phyloP scores from a whole-genome alignment of 1,140 invertebrate species.

The Lepidurus arcticus region DNA sequence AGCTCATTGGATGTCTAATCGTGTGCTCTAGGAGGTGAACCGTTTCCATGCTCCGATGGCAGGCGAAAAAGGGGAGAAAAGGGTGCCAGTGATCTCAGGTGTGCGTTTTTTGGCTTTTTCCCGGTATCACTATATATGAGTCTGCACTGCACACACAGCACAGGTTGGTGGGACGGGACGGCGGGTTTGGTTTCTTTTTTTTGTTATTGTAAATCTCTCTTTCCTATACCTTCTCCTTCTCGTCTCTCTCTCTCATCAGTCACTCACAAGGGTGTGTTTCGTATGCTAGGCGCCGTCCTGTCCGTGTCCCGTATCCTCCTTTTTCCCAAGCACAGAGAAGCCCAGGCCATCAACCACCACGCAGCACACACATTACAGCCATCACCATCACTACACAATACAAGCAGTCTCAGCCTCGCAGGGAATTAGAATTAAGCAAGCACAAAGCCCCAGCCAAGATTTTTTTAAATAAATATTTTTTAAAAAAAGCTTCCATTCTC shows the following conservation, averaged over 20 bases:
- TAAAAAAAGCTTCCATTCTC: too few species aligned
- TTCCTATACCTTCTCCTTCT: background rate
- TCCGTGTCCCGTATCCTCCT: constrained; percentile 12
- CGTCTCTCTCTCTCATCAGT: constrained; percentile 16
- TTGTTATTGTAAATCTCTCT: background rate
- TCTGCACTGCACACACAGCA: background rate
- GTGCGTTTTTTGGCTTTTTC: background rate
- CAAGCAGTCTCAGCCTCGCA: background rate
- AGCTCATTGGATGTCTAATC: constrained; percentile 2
- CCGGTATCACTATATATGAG: background rate
- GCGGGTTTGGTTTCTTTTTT: background rate
- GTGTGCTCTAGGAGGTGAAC: background rate
- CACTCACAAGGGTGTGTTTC: constrained; percentile 19
- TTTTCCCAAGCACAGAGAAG: background rate
- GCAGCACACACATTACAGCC: constrained; percentile 11
- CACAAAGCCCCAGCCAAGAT: background rate
- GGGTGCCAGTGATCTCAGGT: constrained; percentile 15
- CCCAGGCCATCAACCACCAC: constrained; percentile 8
- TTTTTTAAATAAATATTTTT: too few species aligned
- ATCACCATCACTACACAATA: background rate
- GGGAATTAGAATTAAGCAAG: background rate
- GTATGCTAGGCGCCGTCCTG: constrained; percentile 16
- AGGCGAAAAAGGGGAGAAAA: background rate
- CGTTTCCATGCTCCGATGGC: background rate
- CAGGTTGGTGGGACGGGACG: background rate